Evolutionary conservation across 1,140 invertebrate genomes (phyloP), one percentile per base, ranked within the genome.

Genomic region (Pomacea maculata): DNA sequence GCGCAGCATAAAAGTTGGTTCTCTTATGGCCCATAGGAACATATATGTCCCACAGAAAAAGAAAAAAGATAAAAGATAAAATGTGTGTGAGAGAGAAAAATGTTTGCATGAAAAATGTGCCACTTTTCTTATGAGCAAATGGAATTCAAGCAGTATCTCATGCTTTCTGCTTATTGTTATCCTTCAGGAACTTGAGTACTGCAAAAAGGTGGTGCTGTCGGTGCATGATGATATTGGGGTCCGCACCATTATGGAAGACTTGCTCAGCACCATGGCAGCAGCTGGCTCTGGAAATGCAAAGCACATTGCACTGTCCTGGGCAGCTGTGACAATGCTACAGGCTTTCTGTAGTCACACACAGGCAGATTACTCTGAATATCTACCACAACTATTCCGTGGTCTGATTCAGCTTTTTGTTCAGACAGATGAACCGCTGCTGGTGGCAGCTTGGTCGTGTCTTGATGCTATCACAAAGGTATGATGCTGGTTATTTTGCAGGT

Each of bases 151-250:
- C 73, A 54, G 52, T 7, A 34, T 61, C 64, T 75, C 29, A 19
- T 29, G 55, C 21, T 57, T 34, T 78, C 25, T 61, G 54, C 14
- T 54, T 65, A 11, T 45, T 55, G 25, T 64, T n/a, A 61, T 19
- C 72, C 84, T 80, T 19, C 83, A 94, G 92, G 94, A 98, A 79
- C 90, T 98, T n/a, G 96, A 96, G 86, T 97, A 99, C 90, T 99
- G 98, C 90, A 95, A 97, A 89, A 94, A 95, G 67, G 97, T 99
- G 11, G 94, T 99, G 73, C 91, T 99, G 81, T 97, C 98, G 0
- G 93, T 94, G 1, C 96, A 98, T 88, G 96, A 98, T 88, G 94
- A 94, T 3, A 54, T 86, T 70, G 97, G 97, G 45, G 95, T 98
- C 1, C 93, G 96, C 75, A 95, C 95, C 70, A 95, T 99, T 12